Percentiles rank a stretch among this genome's conserved stretches.
phyloP scores from a whole-genome alignment of 2,888 invertebrate species.

The Gasteruption jaculator region DNA sequence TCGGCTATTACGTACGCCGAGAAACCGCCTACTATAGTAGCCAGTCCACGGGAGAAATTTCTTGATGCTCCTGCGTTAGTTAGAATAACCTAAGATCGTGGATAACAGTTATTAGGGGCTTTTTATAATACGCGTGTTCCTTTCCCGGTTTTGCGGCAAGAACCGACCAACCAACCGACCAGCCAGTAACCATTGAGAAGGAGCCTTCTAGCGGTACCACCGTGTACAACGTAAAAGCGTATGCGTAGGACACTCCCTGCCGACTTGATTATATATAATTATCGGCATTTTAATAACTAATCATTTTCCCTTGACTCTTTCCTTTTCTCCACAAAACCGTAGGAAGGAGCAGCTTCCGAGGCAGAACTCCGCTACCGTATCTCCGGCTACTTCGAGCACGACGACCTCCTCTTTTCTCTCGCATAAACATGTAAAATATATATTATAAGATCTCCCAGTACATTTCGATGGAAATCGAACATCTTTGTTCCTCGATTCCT shows the following conservation, averaged over 20 bases:
- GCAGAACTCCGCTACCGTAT: constrained; percentile 47
- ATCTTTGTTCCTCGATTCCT: too few relatives aligned
- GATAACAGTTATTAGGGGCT: constrained; percentile 52
- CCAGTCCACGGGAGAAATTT: constrained; percentile 19
- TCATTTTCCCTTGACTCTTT: constrained; percentile 44
- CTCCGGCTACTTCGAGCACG: constrained; percentile 29
- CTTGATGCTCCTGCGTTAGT: constrained; percentile 15
- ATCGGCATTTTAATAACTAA: constrained; percentile 52
- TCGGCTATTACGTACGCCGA: constrained; percentile 31
- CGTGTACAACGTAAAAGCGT: constrained; percentile 30
- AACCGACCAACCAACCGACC: constrained; percentile 23
- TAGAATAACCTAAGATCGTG: constrained; percentile 43
- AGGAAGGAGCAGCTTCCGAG: constrained; percentile 48
- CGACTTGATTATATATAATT: constrained; percentile 51
- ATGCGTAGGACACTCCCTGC: constrained; percentile 48
- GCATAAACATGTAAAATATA: too few relatives aligned
- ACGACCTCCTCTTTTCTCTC: too few relatives aligned
- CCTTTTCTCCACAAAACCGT: constrained; percentile 36
- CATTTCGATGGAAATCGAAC: too few relatives aligned
- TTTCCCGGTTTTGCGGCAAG: constrained; percentile 30
- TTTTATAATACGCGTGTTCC: constrained; percentile 46
- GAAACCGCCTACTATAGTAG: constrained; percentile 35
- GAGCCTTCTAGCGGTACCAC: constrained; percentile 21
- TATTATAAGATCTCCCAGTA: too few relatives aligned
- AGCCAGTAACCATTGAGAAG: constrained; percentile 21